These are phyloP conservation scores for Zoroaster sp. DNA, from an alignment of 53 echinoderm and acorn worm genomes.

Conservation along the genomic window DNA sequence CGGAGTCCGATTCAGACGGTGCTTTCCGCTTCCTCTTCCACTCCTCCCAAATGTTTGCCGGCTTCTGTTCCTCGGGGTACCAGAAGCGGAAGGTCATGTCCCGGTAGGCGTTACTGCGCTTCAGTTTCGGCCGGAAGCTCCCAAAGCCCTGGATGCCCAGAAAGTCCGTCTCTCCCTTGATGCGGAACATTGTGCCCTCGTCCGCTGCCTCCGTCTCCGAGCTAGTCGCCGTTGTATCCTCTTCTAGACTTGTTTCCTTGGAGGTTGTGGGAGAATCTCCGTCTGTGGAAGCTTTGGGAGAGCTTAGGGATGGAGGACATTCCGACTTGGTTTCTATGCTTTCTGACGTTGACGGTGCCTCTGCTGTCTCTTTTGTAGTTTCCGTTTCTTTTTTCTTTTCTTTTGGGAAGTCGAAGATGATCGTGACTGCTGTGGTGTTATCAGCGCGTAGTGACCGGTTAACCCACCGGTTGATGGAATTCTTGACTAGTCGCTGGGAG, in stretches of 20 bases:
- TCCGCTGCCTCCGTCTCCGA: background rate
- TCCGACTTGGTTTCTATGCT: too few species aligned
- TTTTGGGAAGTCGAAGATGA: slow-evolving; percentile 83
- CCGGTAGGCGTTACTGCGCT: slow-evolving; percentile 17
- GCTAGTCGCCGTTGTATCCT: background rate
- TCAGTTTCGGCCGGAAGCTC: slow-evolving; percentile 14
- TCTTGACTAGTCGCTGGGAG: slow-evolving; percentile 79
- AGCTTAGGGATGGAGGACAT: too few species aligned
- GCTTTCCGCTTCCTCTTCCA: background rate
- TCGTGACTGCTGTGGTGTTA: slow-evolving; percentile 87
- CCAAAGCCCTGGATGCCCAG: slow-evolving; percentile 43
- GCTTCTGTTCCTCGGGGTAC: background rate
- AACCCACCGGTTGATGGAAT: slow-evolving; percentile 88
- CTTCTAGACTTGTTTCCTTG: background rate
- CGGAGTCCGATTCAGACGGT: background rate
- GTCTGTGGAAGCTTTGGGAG: background rate
- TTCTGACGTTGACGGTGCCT: background rate
- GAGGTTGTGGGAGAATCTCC: background rate
- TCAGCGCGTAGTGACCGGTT: slow-evolving; percentile 86
- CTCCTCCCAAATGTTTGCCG: background rate
- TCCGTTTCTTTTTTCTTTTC: background rate
- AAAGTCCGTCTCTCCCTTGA: slow-evolving; percentile 37
- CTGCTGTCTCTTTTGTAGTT: too few species aligned
- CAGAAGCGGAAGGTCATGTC: slow-evolving; percentile 43
- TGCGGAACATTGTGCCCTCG: background rate